Conservation (phyloP, 2,888 invertebrate species). For the Eudemis profundana region DNA sequence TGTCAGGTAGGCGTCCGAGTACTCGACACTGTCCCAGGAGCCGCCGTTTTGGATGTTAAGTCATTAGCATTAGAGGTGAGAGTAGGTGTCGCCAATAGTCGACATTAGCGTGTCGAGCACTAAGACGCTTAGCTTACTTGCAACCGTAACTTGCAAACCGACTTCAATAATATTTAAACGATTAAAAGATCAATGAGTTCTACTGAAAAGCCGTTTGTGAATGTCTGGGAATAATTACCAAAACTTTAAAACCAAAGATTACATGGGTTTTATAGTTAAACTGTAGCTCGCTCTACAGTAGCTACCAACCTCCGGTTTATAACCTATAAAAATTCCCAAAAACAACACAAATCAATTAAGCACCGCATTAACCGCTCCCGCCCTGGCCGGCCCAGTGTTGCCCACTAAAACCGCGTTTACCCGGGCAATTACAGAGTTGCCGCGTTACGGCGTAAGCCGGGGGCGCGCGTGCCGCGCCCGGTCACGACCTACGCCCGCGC, state of each 20-base stretch:
- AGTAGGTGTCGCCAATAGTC: no score
- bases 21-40: no score
- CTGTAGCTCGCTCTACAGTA: neutral
- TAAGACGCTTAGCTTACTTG: no score
- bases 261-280: neutral
- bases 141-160: no score
- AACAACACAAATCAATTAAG: slow-evolving; percentile 41
- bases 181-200: no score
- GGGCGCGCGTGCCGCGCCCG: slow-evolving; percentile 34
- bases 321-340: slow-evolving; percentile 29
- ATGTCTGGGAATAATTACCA: neutral
- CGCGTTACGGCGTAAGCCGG: slow-evolving; percentile 40
- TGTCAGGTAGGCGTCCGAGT: no score
- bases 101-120: no score
- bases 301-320: slow-evolving; percentile 25
- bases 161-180: no score
- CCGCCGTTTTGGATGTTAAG: no score
- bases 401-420: slow-evolving; percentile 43
- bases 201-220: neutral
- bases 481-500: slow-evolving; percentile 38
- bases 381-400: slow-evolving; percentile 43
- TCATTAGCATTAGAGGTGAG: no score
- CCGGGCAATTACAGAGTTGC: slow-evolving; percentile 38
- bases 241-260: neutral
- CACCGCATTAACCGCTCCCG: slow-evolving; percentile 32